Evolutionary conservation across 1,140 invertebrate genomes (phyloP), one percentile per base, ranked within the genome.

Genomic region (Drosophila pandora): DNA sequence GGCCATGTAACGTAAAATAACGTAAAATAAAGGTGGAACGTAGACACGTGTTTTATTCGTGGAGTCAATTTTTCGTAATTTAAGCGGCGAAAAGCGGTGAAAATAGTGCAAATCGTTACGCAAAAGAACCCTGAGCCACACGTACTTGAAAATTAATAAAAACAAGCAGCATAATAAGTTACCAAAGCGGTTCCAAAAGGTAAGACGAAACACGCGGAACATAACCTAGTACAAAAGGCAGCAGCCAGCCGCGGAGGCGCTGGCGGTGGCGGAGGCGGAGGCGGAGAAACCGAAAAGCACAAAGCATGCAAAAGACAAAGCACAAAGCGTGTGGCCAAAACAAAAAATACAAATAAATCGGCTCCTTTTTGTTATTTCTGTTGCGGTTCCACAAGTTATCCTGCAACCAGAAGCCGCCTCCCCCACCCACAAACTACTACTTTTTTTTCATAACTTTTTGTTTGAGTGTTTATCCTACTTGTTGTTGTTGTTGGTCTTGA

Each of bases 21-120:
- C 25, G 25, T 28, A 28, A 28, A 28, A 28, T 28, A 28, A 90
- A 90, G 83, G 70, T 90, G 71, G 74, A 47, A 85, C 82, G 82
- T 87, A 85, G 89, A 90, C 90, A 91, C 90, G 90, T 91, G 90
- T 91, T 91, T 90, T 90, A 87, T 77, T 76, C 74, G 68, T 83
- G 76, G 62, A 74, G 65, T 57, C 43, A 47, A 23, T 28, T 76
- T 37, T 79, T 22, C 57, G 47, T 59, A 37, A 43, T 21, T 8
- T 10, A 39, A 49, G 45, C 45, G 57, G 45, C 22, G 17, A 47
- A 47, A 47, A 47, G 41, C 60, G 45, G 62, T 74, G 49, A 39
- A 79, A 71, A 70, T 65, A 39, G 69, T 71, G 58, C 68, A 62
- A 87, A 78, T 54, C 50, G 53, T 52, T 69, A 55, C 62, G 12